phyloP scores from a whole-genome alignment of 2,113 vertebrate genomes.

The Ifrita kowaldi region DNA sequence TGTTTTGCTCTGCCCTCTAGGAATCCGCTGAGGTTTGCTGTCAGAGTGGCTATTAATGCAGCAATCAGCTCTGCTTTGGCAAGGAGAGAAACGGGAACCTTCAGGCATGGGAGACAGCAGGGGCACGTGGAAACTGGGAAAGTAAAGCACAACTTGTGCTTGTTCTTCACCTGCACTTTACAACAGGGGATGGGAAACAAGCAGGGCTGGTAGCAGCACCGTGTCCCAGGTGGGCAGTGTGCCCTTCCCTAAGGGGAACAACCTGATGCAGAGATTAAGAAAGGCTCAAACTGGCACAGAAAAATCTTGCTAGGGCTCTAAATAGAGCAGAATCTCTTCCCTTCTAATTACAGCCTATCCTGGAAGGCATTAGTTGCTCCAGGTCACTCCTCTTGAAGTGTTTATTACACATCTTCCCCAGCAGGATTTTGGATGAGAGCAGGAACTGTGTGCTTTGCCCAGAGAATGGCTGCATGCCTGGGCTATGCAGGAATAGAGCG shows the following conservation, averaged over 20 bases:
- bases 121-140: background rate
- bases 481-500: accelerated
- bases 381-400: background rate
- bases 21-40: background rate
- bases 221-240: background rate
- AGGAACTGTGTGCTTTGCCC: background rate
- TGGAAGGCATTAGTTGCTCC: background rate
- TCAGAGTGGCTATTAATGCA: background rate
- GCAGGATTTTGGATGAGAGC: background rate
- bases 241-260: background rate
- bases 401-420: background rate
- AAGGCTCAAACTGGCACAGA: background rate
- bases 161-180: background rate
- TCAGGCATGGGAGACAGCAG: background rate
- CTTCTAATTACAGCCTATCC: background rate
- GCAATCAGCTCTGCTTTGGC: background rate
- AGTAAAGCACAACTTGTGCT: background rate
- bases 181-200: background rate
- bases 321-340: background rate
- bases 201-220: background rate
- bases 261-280: background rate
- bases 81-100: background rate
- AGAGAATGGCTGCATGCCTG: background rate
- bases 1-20: background rate
- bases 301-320: background rate